Percentiles rank a stretch among this genome's conserved stretches.
phyloP scores from a whole-genome alignment of 2,797 vertebrate genomes.

The Sparidentex hasta region DNA sequence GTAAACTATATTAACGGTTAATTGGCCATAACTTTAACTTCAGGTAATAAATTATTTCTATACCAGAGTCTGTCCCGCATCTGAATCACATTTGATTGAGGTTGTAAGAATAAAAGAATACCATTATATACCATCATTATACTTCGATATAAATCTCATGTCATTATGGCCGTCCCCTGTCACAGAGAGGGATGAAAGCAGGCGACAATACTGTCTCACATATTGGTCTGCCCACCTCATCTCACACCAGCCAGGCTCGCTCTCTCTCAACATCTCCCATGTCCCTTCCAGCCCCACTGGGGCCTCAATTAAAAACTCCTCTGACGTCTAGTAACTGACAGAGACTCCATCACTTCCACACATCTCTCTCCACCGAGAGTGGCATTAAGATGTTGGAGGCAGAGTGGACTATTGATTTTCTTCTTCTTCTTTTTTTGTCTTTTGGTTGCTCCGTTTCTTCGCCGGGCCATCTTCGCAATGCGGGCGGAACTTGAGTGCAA shows the following conservation, averaged over 20 bases:
- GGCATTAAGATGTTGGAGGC: slow-evolving; percentile 85
- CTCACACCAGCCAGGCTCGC: slow-evolving; percentile 32
- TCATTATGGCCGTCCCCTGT: not conserved
- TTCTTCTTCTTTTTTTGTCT: slow-evolving; percentile 27
- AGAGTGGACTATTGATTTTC: slow-evolving; percentile 86
- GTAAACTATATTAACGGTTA: slow-evolving; percentile 4
- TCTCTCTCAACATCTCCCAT: slow-evolving; percentile 59
- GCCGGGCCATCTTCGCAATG: slow-evolving; percentile 51
- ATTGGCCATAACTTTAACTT: slow-evolving; percentile 20
- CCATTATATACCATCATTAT: not conserved
- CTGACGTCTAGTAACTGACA: slow-evolving; percentile 83
- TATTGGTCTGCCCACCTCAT: slow-evolving; percentile 42
- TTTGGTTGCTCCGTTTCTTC: slow-evolving; percentile 68
- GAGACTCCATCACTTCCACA: slow-evolving; percentile 82
- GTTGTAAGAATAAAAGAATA: not conserved
- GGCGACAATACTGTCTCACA: slow-evolving; percentile 21
- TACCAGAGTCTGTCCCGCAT: not conserved
- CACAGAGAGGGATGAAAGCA: slow-evolving; percentile 28
- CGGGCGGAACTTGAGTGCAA: slow-evolving; percentile 66
- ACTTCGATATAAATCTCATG: slow-evolving; percentile 19
- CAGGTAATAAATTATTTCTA: not conserved
- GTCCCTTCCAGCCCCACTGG: slow-evolving; percentile 59
- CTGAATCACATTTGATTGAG: slow-evolving; percentile 10
- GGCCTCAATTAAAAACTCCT: slow-evolving; percentile 83
- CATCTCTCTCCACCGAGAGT: slow-evolving; percentile 73